Percentiles rank a stretch among this genome's conserved stretches.
phyloP scores from a whole-genome alignment of 2,797 vertebrate species.

The Notoglanidium macrostoma region DNA sequence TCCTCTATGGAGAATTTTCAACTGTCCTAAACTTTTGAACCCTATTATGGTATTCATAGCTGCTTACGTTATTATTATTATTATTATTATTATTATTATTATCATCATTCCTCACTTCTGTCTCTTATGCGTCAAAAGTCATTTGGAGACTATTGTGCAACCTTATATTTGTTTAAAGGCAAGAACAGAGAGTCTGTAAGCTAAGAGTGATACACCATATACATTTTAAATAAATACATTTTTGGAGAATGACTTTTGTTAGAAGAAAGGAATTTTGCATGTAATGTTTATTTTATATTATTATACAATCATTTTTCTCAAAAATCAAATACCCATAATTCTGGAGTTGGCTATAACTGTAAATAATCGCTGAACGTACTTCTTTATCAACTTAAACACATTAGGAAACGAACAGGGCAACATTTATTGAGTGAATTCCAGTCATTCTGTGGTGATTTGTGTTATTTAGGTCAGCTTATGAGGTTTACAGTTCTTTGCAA shows the following conservation, averaged over 20 bases:
- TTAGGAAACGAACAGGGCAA: neutral
- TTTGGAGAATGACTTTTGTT: neutral
- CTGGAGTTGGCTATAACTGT: too few species aligned
- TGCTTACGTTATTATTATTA: neutral
- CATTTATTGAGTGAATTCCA: neutral
- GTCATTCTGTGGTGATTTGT: neutral
- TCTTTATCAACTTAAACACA: neutral
- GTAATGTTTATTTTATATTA: neutral
- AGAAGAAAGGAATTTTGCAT: neutral
- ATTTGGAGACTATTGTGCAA: neutral
- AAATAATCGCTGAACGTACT: too few species aligned
- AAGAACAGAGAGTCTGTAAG: neutral
- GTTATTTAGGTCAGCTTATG: neutral
- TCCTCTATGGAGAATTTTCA: neutral
- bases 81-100: neutral
- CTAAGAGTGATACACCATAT: neutral
- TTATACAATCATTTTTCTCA: neutral
- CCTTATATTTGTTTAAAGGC: neutral
- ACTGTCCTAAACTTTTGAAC: neutral
- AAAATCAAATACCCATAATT: too few species aligned
- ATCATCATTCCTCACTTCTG: neutral
- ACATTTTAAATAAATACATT: neutral
- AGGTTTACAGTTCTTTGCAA: neutral
- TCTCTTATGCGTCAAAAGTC: neutral
- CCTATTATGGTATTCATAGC: neutral